Evolutionary conservation across 2,797 vertebrate species (phyloP).

Genomic region (Amazona finschi): DNA sequence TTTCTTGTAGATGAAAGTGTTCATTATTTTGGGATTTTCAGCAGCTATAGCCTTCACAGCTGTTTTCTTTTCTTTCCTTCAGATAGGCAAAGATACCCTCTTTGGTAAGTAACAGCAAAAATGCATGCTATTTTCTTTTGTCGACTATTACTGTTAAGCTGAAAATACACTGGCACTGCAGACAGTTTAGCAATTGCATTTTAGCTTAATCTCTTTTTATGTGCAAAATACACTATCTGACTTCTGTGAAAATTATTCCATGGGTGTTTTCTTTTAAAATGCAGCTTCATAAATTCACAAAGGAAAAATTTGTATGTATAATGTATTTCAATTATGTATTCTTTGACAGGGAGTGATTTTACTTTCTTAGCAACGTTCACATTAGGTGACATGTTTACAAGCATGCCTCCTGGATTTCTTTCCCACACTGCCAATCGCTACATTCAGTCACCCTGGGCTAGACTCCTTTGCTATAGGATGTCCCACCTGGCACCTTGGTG

Average conservation of each 20-base stretch:
- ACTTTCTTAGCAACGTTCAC: neutral
- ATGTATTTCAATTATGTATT: neutral
- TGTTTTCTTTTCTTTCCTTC: slow-evolving; percentile 42
- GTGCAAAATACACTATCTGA: neutral
- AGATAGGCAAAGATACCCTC: neutral
- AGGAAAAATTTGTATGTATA: neutral
- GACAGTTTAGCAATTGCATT: neutral
- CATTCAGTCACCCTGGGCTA: neutral
- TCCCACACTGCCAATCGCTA: neutral
- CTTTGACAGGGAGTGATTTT: neutral
- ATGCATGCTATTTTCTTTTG: neutral
- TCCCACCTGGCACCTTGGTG: neutral
- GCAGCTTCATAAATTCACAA: neutral
- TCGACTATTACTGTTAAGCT: neutral
- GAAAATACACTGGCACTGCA: neutral
- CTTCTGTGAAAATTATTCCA: neutral
- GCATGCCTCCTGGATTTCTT: neutral
- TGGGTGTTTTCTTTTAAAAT: neutral
- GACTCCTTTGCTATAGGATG: neutral
- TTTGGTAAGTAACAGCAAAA: slow-evolving; percentile 67
- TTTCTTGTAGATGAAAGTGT: slow-evolving; percentile 53
- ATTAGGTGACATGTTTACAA: neutral
- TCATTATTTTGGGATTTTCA: slow-evolving; percentile 28
- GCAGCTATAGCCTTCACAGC: slow-evolving; percentile 28
- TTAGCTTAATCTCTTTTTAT: neutral